Evolutionary conservation across 2,888 invertebrate genomes (phyloP).

Genomic region (Bimastos eiseni): DNA sequence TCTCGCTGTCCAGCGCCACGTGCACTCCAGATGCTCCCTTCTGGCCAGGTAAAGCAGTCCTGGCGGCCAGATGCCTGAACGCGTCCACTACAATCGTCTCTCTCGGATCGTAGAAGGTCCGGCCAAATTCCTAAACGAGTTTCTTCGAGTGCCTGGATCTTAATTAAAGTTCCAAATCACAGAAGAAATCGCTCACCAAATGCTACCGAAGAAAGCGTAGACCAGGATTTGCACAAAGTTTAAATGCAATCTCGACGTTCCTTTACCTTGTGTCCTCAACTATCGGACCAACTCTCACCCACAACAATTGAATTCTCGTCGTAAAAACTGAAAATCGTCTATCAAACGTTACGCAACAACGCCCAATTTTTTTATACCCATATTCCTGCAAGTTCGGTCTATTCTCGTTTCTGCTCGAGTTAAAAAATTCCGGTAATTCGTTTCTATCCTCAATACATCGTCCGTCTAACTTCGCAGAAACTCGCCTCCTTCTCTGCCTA

Average conservation of each 20-base stretch:
- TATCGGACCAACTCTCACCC: background rate
- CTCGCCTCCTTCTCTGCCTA: background rate
- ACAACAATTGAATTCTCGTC: background rate
- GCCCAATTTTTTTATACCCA: background rate
- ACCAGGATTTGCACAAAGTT: no score
- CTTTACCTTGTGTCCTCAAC: background rate
- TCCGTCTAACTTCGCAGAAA: background rate
- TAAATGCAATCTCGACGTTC: background rate
- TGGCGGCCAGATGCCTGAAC: background rate
- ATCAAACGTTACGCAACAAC: background rate
- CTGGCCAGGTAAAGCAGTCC: no score
- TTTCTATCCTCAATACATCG: background rate
- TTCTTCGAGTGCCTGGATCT: background rate
- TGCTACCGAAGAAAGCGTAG: no score
- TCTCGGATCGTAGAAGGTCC: background rate
- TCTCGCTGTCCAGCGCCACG: background rate
- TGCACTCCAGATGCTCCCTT: background rate
- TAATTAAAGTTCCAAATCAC: background rate
- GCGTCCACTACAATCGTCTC: background rate
- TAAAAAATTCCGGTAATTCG: background rate
- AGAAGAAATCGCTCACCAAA: no score
- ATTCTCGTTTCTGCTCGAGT: background rate
- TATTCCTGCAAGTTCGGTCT: no score
- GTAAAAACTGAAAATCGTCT: background rate
- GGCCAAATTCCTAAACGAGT: background rate